phyloP scores from a whole-genome alignment of 2,888 invertebrate genomes.

The Lycia hirtaria region DNA sequence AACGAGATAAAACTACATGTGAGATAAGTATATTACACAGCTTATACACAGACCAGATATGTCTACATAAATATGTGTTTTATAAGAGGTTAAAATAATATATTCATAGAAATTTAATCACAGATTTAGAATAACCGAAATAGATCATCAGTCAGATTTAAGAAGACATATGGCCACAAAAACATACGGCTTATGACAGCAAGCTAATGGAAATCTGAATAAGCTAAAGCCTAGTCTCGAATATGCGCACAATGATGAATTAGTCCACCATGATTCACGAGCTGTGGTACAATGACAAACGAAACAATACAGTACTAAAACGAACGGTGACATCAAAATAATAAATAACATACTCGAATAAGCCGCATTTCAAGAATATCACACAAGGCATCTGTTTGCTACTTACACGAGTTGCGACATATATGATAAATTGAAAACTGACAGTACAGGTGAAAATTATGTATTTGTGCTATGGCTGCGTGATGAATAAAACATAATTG shows the following conservation, averaged over 20 bases:
- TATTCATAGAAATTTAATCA: neutral
- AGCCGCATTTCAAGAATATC: conserved; percentile 30
- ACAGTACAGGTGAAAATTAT: neutral
- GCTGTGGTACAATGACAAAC: conserved; percentile 40
- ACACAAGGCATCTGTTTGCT: conserved; percentile 12
- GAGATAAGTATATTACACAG: neutral
- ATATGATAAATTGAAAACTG: neutral
- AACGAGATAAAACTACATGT: conserved; percentile 44
- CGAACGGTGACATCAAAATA: conserved; percentile 43
- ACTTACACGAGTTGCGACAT: neutral
- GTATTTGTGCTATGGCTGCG: too few relatives aligned
- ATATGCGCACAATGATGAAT: conserved; percentile 26
- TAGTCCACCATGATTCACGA: conserved; percentile 39
- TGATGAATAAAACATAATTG: too few relatives aligned
- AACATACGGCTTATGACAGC: neutral
- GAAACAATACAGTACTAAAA: conserved; percentile 39
- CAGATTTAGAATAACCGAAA: too few relatives aligned
- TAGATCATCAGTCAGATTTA: neutral
- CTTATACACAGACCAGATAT: neutral
- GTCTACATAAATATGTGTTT: too few relatives aligned
- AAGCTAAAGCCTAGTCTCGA: conserved; percentile 8
- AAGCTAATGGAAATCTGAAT: neutral
- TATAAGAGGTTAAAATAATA: neutral
- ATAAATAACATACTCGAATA: conserved; percentile 35
- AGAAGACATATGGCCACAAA: neutral